Evolutionary conservation across 2,113 vertebrate genomes (phyloP).

Genomic region (Ameiurus melas): DNA sequence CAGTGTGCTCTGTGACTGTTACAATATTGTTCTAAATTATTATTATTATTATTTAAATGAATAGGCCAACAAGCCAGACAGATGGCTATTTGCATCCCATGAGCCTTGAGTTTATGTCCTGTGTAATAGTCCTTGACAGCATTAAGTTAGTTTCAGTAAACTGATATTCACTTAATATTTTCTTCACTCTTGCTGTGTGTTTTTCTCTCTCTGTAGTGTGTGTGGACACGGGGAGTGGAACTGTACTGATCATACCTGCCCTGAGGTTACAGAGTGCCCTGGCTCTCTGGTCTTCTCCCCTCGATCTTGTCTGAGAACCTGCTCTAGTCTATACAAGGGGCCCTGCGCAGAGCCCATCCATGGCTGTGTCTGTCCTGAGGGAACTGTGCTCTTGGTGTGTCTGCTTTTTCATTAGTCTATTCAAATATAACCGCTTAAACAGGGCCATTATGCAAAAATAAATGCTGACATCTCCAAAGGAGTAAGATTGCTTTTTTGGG

Average conservation of each 20-base stretch:
- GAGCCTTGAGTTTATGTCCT: not conserved
- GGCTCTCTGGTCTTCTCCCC: conserved; percentile 74
- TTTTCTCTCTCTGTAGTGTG: conserved; percentile 61
- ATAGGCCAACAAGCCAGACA: not conserved
- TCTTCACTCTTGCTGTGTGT: not conserved
- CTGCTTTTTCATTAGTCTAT: not conserved
- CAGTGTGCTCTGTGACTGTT: not conserved
- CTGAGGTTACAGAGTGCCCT: conserved; percentile 71
- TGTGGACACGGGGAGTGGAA: conserved; percentile 77
- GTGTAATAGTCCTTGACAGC: not conserved
- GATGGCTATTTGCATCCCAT: not conserved
- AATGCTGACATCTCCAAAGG: not conserved
- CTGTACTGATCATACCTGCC: conserved; percentile 73
- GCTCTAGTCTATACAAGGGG: conserved; percentile 66
- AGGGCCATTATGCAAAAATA: not conserved
- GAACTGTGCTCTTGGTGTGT: conserved; percentile 79
- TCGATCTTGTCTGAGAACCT: conserved; percentile 82
- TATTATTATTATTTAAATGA: not conserved
- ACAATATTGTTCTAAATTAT: not conserved
- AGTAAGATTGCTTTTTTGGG: not conserved
- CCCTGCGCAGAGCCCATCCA: conserved; percentile 71
- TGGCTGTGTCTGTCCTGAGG: conserved; percentile 83
- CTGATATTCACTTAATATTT: not conserved
- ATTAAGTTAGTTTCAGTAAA: not conserved
- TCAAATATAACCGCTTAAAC: not conserved